These are phyloP conservation scores for Linepithema humile DNA, from an alignment of 1,140 invertebrate species.

Conservation along the genomic window DNA sequence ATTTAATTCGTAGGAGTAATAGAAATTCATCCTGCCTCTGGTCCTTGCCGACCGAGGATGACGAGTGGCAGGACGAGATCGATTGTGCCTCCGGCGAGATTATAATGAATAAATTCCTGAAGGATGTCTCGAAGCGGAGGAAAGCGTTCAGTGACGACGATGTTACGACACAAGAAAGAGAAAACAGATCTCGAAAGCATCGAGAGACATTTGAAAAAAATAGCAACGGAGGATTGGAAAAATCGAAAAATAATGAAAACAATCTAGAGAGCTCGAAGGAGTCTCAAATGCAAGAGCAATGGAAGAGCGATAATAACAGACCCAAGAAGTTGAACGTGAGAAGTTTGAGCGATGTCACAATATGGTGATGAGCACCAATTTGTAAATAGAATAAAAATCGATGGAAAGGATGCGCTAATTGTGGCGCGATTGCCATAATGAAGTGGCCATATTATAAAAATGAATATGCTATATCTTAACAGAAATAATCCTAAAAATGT, in stretches of 20 bases:
- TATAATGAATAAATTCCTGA: conserved; percentile 59
- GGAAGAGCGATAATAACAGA: neutral
- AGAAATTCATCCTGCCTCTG: neutral
- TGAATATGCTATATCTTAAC: neutral
- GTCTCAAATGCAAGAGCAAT: conserved; percentile 25
- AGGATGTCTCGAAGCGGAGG: conserved; percentile 32
- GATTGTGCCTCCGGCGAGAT: neutral
- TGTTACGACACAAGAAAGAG: neutral
- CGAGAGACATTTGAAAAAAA: conserved; percentile 28
- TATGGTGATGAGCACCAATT: conserved; percentile 49
- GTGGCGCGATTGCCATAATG: neutral
- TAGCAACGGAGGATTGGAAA: conserved; percentile 57
- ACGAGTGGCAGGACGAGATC: conserved; percentile 56
- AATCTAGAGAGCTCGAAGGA: conserved; percentile 75
- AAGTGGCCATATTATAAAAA: neutral
- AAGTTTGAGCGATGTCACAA: conserved; percentile 59
- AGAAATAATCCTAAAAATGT: neutral
- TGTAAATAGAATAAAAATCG: neutral
- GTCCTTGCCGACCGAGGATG: conserved; percentile 2
- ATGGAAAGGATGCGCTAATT: no score
- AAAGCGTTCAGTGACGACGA: conserved; percentile 37
- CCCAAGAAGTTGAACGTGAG: conserved; percentile 13
- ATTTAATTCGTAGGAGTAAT: neutral
- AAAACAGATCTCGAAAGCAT: neutral
- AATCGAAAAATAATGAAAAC: conserved; percentile 66